Evolutionary conservation across 2,113 vertebrate species (phyloP).

Genomic region (Mobula birostris): DNA sequence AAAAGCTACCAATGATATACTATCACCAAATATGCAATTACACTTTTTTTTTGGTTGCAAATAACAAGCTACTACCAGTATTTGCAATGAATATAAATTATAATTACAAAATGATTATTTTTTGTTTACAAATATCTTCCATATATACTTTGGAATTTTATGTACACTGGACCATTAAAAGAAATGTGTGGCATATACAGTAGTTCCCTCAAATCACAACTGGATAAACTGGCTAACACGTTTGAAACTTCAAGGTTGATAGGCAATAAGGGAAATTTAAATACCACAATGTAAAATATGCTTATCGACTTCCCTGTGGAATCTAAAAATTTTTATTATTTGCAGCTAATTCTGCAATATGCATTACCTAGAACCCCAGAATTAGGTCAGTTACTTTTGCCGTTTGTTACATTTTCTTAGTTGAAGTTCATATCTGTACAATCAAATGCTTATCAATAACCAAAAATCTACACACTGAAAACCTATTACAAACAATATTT

Average conservation of each 20-base stretch:
- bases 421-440: not conserved
- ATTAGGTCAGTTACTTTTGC: not conserved
- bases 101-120: conserved; percentile 29
- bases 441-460: not conserved
- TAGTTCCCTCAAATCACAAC: not conserved
- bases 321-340: not conserved
- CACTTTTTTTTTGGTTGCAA: not conserved
- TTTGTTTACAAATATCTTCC: conserved; percentile 4
- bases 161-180: conserved; percentile 7
- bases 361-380: not conserved
- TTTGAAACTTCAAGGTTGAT: not conserved
- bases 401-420: not conserved
- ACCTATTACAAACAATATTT: not conserved
- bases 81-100: conserved; percentile 14
- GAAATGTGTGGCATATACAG: not conserved
- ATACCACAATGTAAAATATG: not conserved
- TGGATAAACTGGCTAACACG: not conserved
- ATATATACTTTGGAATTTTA: conserved; percentile 7
- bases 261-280: not conserved
- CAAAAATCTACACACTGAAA: not conserved
- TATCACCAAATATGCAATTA: not conserved
- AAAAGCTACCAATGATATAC: not conserved
- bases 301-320: not conserved
- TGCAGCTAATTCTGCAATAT: not conserved
- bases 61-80: conserved; percentile 6